These are phyloP conservation scores for Tipula confusa DNA, from an alignment of 2,888 invertebrate species.

Conservation along the genomic window DNA sequence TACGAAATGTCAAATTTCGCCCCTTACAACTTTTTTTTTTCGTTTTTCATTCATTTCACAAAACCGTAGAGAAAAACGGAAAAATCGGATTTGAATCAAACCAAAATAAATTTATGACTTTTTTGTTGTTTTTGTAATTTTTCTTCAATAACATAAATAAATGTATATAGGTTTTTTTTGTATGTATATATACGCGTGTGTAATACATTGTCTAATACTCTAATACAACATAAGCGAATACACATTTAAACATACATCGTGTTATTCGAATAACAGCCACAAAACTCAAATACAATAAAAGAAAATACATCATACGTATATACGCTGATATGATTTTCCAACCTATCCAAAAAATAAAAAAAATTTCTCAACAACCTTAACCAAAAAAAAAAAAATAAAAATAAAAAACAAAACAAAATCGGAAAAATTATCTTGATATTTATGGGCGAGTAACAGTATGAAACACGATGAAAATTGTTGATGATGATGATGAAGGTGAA, in stretches of 20 bases:
- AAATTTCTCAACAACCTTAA: neutral
- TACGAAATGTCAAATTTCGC: neutral
- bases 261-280: neutral
- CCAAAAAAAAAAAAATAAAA: neutral
- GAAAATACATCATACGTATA: neutral
- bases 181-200: too few relatives aligned
- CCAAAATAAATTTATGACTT: conserved; percentile 13
- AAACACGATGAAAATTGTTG: conserved; percentile 20
- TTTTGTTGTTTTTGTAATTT: neutral
- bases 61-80: neutral
- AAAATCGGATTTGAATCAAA: conserved; percentile 25
- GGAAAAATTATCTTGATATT: conserved; percentile 9
- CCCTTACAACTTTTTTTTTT: neutral
- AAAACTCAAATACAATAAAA: neutral
- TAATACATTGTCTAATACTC: neutral
- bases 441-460: conserved; percentile 25
- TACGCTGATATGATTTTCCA: conserved; percentile 25
- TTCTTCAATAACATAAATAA: neutral
- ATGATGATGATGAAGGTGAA: conserved; percentile 25
- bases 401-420: too few relatives aligned
- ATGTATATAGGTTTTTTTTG: neutral
- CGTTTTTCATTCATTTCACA: too few relatives aligned
- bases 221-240: neutral
- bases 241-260: neutral
- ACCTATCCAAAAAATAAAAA: neutral